A percentile compares a stretch with the other conserved stretches of the same genome.
These are phyloP conservation scores for Colaptes auratus DNA, from an alignment of 2,113 vertebrate species.

Conservation along the genomic window DNA sequence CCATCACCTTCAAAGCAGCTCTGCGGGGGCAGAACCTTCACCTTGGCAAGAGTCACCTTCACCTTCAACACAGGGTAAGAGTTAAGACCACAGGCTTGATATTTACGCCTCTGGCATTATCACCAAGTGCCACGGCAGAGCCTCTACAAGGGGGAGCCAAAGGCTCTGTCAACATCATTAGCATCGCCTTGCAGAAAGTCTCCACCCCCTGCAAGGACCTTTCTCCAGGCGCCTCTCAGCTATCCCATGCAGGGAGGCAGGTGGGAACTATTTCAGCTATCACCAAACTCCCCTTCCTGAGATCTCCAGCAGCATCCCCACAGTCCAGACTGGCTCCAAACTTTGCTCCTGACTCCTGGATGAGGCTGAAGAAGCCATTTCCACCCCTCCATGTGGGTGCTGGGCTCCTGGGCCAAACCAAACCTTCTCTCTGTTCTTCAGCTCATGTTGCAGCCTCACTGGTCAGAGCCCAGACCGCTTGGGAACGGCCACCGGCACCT, in stretches of 20 bases:
- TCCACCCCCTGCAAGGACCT: not conserved
- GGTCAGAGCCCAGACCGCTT: not conserved
- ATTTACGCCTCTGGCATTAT: not conserved
- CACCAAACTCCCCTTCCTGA: not conserved
- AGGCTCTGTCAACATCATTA: fast-evolving
- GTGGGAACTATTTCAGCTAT: not conserved
- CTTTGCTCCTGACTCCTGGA: fast-evolving
- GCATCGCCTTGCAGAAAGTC: not conserved
- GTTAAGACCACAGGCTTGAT: not conserved
- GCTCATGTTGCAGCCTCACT: fast-evolving
- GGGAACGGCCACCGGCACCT: not conserved
- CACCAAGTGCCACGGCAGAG: not conserved
- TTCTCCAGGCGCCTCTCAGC: not conserved
- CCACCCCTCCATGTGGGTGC: not conserved
- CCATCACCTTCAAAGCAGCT: not conserved
- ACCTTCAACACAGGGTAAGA: not conserved
- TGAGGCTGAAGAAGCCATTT: not conserved
- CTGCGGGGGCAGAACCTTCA: not conserved
- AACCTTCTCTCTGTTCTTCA: not conserved
- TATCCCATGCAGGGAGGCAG: not conserved
- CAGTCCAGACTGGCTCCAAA: not conserved
- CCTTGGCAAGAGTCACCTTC: not conserved
- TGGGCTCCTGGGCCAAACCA: not conserved
- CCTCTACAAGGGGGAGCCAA: fast-evolving
- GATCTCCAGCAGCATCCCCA: not conserved